Evolutionary conservation across 1,140 invertebrate genomes (phyloP).

Genomic region (Trachymyrmex septentrionalis): DNA sequence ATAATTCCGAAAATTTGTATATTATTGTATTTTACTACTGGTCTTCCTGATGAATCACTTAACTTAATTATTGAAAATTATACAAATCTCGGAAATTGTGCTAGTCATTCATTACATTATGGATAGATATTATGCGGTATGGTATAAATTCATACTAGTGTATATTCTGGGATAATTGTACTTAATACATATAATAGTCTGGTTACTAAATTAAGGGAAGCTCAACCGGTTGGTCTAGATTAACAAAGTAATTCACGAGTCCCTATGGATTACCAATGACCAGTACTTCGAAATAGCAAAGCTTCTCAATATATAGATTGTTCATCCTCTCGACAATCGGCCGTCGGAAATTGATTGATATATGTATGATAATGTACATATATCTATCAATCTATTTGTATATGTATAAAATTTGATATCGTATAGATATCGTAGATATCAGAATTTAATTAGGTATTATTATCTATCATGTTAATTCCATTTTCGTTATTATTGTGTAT

Average conservation of each 20-base stretch:
- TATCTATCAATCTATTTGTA: background rate
- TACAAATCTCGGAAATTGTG: background rate
- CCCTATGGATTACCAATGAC: slow-evolving; percentile 50
- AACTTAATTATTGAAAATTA: slow-evolving; percentile 19
- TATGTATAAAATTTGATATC: background rate
- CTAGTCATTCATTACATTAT: slow-evolving; percentile 3
- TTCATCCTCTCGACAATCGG: slow-evolving; percentile 3
- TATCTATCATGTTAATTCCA: background rate
- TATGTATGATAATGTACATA: background rate
- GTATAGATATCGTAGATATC: background rate
- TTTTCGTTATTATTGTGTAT: background rate
- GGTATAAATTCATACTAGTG: background rate
- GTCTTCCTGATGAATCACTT: slow-evolving; percentile 10
- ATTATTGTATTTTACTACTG: background rate
- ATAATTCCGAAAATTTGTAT: background rate
- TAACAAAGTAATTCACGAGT: slow-evolving; percentile 74
- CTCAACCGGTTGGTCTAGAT: slow-evolving; percentile 63
- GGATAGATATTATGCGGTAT: slow-evolving; percentile 3
- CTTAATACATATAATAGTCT: slow-evolving; percentile 55
- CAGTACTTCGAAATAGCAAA: slow-evolving; percentile 19
- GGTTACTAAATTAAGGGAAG: slow-evolving; percentile 68
- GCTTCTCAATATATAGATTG: slow-evolving; percentile 15
- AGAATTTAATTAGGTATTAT: background rate
- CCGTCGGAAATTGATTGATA: slow-evolving; percentile 21
- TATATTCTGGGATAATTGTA: slow-evolving; percentile 40